These are phyloP conservation scores for Lutjanus erythropterus DNA, from an alignment of 2,113 vertebrate species.

Conservation along the genomic window DNA sequence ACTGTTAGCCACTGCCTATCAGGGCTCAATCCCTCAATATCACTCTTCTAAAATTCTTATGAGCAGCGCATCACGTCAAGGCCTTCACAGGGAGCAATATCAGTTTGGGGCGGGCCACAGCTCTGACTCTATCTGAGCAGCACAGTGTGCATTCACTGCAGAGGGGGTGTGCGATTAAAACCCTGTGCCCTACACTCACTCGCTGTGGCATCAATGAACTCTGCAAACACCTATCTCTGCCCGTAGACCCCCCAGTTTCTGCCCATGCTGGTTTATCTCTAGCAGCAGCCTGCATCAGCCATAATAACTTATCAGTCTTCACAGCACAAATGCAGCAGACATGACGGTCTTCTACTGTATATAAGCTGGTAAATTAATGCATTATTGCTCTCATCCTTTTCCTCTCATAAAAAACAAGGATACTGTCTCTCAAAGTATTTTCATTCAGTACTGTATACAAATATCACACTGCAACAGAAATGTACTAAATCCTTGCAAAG, in stretches of 20 bases:
- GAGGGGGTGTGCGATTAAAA: slow-evolving; percentile 47
- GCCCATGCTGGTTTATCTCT: slow-evolving; percentile 39
- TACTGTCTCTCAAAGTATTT: neutral
- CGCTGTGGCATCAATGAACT: slow-evolving; percentile 17
- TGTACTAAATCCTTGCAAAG: neutral
- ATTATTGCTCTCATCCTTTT: slow-evolving; percentile 20
- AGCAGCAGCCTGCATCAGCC: slow-evolving; percentile 26
- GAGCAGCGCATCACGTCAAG: slow-evolving; percentile 8
- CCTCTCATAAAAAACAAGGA: neutral
- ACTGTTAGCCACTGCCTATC: neutral
- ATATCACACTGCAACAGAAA: neutral
- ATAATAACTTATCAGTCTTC: slow-evolving; percentile 21
- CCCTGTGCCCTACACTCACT: neutral
- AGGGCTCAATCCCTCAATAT: slow-evolving; percentile 18
- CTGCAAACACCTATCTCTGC: slow-evolving; percentile 35
- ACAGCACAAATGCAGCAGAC: slow-evolving; percentile 18
- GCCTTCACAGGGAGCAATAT: neutral
- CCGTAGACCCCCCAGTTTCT: slow-evolving; percentile 8
- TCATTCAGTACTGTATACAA: neutral
- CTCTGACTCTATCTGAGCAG: slow-evolving; percentile 42
- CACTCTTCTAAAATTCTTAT: slow-evolving; percentile 11
- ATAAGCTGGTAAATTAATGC: neutral
- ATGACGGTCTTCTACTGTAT: slow-evolving; percentile 4
- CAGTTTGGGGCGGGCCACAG: slow-evolving; percentile 34
- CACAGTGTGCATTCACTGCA: slow-evolving; percentile 31